Evolutionary conservation across 2,888 invertebrate species (phyloP).

Genomic region (Drosophila mimetica): DNA sequence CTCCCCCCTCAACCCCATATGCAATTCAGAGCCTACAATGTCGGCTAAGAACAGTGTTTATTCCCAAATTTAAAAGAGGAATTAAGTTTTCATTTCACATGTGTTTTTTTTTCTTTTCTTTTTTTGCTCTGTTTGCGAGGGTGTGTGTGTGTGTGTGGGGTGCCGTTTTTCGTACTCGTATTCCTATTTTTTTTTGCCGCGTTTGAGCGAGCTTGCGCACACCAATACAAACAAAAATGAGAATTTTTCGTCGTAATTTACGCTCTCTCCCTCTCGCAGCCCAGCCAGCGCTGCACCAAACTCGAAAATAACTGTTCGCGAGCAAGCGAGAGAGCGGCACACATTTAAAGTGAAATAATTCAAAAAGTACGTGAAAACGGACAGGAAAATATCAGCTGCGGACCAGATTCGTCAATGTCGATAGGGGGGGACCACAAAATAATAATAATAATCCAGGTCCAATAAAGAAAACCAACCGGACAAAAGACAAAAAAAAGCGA

Average conservation of each 20-base stretch:
- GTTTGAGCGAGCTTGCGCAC: constrained; percentile 69
- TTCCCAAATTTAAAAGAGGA: constrained; percentile 48
- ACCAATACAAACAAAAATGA: neutral
- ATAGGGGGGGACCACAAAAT: constrained; percentile 6
- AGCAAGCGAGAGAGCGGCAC: constrained; percentile 37
- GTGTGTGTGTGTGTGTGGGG: constrained; percentile 34
- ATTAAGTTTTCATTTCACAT: constrained; percentile 57
- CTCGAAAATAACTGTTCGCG: constrained; percentile 65
- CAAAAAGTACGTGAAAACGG: constrained; percentile 46
- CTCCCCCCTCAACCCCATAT: neutral
- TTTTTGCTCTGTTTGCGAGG: constrained; percentile 20
- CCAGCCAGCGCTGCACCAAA: constrained; percentile 53
- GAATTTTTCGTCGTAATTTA: constrained; percentile 29
- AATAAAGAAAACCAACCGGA: constrained; percentile 26
- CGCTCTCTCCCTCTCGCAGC: constrained; percentile 34
- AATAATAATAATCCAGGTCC: constrained; percentile 46
- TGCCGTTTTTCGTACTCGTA: constrained; percentile 60
- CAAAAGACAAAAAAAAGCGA: constrained; percentile 46
- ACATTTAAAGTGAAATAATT: constrained; percentile 40
- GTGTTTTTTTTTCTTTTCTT: constrained; percentile 33
- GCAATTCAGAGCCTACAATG: neutral
- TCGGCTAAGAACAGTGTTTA: neutral
- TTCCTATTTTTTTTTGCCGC: constrained; percentile 48
- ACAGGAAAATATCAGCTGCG: constrained; percentile 64
- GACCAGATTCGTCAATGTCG: constrained; percentile 67